Percentiles rank a stretch among this genome's conserved stretches.
phyloP scores from a whole-genome alignment of 2,888 invertebrate genomes.

The Pyrgus malvae region DNA sequence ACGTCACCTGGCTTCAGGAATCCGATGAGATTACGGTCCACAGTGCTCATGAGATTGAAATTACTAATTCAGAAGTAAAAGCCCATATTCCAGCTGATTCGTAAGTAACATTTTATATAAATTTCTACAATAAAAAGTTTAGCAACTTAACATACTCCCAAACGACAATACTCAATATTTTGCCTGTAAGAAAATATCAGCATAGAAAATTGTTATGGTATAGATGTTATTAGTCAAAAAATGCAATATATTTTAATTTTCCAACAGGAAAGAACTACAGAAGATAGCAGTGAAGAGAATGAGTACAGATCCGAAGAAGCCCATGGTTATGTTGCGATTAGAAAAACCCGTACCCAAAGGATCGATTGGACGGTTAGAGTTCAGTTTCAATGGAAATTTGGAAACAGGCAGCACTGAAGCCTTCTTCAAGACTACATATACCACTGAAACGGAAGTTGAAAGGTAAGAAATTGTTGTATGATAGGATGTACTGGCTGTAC shows the following conservation, averaged over 20 bases:
- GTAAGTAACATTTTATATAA: constrained; percentile 45
- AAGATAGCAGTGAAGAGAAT: constrained; percentile 60
- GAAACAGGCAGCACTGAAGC: constrained; percentile 84
- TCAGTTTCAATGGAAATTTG: constrained; percentile 85
- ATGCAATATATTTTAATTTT: neutral
- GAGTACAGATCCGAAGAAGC: constrained; percentile 82
- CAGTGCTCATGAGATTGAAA: constrained; percentile 83
- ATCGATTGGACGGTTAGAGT: constrained; percentile 82
- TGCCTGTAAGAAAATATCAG: too few species aligned
- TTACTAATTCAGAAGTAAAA: constrained; percentile 77
- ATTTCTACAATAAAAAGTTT: too few species aligned
- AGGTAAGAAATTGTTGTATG: constrained; percentile 70
- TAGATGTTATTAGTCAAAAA: too few species aligned
- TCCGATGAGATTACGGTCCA: constrained; percentile 85
- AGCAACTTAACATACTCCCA: too few species aligned
- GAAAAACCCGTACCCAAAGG: constrained; percentile 80
- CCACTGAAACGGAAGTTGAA: constrained; percentile 61
- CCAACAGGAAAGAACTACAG: constrained; percentile 45
- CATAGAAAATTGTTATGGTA: neutral
- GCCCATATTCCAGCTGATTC: constrained; percentile 46
- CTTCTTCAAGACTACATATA: constrained; percentile 86
- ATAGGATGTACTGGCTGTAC: too few species aligned
- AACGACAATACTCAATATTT: too few species aligned
- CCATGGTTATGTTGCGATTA: constrained; percentile 82
- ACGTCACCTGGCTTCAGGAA: constrained; percentile 84